Conservation (phyloP, 2,797 vertebrate genomes). For the Cossypha caffra region DNA sequence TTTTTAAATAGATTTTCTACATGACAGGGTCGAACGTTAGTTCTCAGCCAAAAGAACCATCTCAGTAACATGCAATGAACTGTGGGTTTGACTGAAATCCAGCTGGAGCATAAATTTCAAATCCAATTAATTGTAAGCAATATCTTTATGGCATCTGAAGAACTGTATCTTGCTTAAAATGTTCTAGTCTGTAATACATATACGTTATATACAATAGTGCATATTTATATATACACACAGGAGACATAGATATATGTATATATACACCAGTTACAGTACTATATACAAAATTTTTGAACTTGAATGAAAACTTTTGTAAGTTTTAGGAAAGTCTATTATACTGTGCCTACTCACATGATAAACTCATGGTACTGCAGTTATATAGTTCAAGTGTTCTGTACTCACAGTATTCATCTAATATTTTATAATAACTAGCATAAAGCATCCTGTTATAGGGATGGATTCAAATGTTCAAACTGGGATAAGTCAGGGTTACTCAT, state of each 20-base stretch:
- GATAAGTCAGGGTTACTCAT: not conserved
- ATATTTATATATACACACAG: conserved; percentile 1
- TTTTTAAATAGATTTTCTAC: conserved; percentile 57
- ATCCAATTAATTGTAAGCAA: conserved; percentile 58
- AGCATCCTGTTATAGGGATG: not conserved
- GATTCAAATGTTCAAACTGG: not conserved
- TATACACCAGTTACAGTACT: not conserved
- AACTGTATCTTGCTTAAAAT: conserved; percentile 18
- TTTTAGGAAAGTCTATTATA: not conserved
- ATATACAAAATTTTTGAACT: conserved; percentile 18
- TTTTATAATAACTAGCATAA: not conserved
- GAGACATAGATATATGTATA: not conserved
- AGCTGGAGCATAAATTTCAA: conserved; percentile 45
- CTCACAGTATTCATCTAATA: not conserved
- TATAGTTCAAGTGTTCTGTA: not conserved
- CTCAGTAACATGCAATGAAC: conserved; percentile 52
- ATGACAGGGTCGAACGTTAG: conserved; percentile 17
- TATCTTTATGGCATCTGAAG: conserved; percentile 39
- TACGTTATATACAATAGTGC: not conserved
- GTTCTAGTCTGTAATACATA: not conserved
- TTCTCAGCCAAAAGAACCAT: conserved; percentile 64
- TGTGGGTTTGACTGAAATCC: conserved; percentile 61
- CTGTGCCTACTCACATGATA: not conserved
- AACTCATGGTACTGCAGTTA: not conserved
- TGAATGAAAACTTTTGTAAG: conserved; percentile 30